phyloP scores from a whole-genome alignment of 2,797 vertebrate genomes.

The Acanthopagrus latus region DNA sequence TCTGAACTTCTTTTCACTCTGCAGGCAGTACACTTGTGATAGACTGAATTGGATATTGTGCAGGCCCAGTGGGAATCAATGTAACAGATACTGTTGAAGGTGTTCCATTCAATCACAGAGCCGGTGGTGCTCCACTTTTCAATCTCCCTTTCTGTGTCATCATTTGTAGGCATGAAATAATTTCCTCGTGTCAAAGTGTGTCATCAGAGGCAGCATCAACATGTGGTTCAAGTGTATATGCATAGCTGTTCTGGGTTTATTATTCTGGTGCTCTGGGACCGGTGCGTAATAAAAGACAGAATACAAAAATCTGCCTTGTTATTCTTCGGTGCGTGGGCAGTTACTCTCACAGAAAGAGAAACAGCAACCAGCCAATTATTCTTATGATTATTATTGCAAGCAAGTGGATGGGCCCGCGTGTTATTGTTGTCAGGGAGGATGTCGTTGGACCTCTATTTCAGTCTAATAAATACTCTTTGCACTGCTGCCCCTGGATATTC shows the following conservation, averaged over 20 bases:
- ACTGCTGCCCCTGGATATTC: conserved; percentile 66
- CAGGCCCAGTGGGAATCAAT: conserved; percentile 53
- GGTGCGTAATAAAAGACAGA: conserved; percentile 62
- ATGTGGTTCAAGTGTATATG: conserved; percentile 56
- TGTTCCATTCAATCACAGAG: conserved; percentile 58
- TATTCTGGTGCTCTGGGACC: conserved; percentile 68
- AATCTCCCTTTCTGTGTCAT: conserved; percentile 54
- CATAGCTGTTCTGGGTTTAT: conserved; percentile 67
- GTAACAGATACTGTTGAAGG: conserved; percentile 61
- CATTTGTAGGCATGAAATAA: conserved; percentile 55
- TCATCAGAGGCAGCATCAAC: conserved; percentile 56
- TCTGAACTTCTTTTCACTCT: conserved; percentile 26
- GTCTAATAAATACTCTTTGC: conserved; percentile 74
- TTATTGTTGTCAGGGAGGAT: conserved; percentile 75
- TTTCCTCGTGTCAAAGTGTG: conserved; percentile 61
- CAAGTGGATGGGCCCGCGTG: conserved; percentile 57
- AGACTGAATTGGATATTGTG: conserved; percentile 54
- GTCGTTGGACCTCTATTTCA: conserved; percentile 70
- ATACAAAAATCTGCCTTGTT: conserved; percentile 54
- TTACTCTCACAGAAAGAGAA: conserved; percentile 53
- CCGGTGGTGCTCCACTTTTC: conserved; percentile 58
- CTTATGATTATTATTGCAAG: conserved; percentile 71
- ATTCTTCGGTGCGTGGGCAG: conserved; percentile 38
- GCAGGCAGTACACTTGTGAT: conserved; percentile 32
- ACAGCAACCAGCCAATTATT: conserved; percentile 71